These are phyloP conservation scores for Crossaster papposus DNA, from an alignment of 53 echinoderm and acorn worm genomes.

Conservation along the genomic window DNA sequence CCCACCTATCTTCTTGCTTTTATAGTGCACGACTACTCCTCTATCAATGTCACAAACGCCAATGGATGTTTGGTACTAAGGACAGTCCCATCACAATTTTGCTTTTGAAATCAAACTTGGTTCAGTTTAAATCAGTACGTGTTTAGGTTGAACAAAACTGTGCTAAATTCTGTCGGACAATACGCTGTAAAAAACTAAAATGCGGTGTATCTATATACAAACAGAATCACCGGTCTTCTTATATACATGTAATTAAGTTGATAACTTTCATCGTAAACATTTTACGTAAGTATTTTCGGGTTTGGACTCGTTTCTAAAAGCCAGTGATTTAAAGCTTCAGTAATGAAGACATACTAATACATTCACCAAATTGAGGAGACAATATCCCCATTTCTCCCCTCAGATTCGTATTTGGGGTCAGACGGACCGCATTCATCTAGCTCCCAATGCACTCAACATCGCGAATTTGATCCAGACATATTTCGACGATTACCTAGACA, in stretches of 20 bases:
- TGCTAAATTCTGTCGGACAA: not conserved
- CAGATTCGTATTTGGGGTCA: constrained; percentile 59
- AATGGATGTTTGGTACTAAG: constrained; percentile 81
- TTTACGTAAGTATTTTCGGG: no score
- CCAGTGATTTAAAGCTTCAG: no score
- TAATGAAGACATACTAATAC: not conserved
- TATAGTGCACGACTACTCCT: constrained; percentile 77
- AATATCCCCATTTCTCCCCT: not conserved
- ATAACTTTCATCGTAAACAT: no score
- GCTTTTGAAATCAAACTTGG: not conserved
- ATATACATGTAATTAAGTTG: no score
- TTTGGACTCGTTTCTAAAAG: no score
- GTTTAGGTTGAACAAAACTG: no score
- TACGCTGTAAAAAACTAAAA: not conserved
- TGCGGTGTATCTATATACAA: no score
- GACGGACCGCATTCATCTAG: constrained; percentile 44
- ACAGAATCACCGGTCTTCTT: no score
- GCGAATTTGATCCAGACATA: constrained; percentile 47
- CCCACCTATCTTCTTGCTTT: constrained; percentile 89
- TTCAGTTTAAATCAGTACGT: not conserved
- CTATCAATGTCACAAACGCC: constrained; percentile 65
- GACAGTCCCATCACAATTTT: not conserved
- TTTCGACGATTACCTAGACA: constrained; percentile 86
- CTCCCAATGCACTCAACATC: constrained; percentile 53
- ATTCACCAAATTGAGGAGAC: not conserved